Evolutionary conservation across 2,797 vertebrate genomes (phyloP), one percentile per base, ranked within the genome.

Genomic region (Coregonus sp.): DNA sequence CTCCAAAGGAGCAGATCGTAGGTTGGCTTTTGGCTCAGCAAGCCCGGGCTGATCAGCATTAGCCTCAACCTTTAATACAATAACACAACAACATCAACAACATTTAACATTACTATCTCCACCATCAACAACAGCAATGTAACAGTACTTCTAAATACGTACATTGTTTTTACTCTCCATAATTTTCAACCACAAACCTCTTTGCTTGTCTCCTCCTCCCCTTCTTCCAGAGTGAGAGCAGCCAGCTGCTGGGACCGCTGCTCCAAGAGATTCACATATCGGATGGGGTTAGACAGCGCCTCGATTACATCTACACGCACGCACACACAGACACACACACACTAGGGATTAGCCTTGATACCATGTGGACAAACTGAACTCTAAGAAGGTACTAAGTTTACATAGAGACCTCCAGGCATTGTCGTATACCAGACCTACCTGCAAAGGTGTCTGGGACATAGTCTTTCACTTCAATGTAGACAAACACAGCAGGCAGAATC

Each of bases 181-280:
- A 11, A 47, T 47, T 47, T 47, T 47, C 9, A 47, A 47, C 40
- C 40, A 47, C 59, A 63, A 25, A 98, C 98, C 96, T 99, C 97
- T 52, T 96, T 94, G 84, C 93, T 96, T 0, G 93, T 84, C 61
- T 94, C 93, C 85, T 98, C 98, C 81, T 98, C 98, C 15, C 94
- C 95, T 54, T 99, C 98, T 84, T 99, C 98, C 86, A 98, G 88
- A 0, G 98, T 99, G 78, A 99, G 90, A 0, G 98, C 98, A 0
- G 96, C 98, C 92, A 99, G 91, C 76, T 99, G 98, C 77, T 97
- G 97, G 14, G 98, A 97, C 90, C 98, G 96, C 92, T 99, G 98
- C 83, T 99, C 98, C 97, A 99, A 96, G 78, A 99, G 87, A 91
- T 98, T 99, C 20, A 99, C 97, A 0, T 99, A 99, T 84, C 96